Conservation (phyloP, 1,140 invertebrate species). For the Listronotus oregonensis region DNA sequence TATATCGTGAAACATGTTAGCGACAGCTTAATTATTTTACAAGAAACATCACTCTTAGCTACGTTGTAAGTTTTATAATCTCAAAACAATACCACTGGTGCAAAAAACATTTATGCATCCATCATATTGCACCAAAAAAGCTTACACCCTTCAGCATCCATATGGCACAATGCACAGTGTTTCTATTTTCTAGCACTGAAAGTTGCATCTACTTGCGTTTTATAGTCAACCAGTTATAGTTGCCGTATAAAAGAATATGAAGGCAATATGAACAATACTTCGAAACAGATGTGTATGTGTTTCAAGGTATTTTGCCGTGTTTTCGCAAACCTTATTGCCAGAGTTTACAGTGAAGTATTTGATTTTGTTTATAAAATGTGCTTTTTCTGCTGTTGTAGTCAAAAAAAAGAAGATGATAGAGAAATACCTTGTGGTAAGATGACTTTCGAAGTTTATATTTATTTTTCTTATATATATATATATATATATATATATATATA, state of each 20-base stretch:
- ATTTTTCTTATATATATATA: background rate
- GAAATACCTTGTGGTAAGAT: background rate
- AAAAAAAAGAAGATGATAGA: background rate
- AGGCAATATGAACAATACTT: slow-evolving; percentile 2
- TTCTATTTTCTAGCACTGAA: too few relatives aligned
- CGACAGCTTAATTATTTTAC: too few relatives aligned
- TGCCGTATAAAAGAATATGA: too few relatives aligned
- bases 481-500: too few relatives aligned
- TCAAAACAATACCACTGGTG: background rate
- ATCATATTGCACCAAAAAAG: background rate
- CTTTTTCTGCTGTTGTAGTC: slow-evolving; percentile 6
- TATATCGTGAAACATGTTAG: too few relatives aligned
- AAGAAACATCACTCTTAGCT: too few relatives aligned
- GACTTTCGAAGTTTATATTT: too few relatives aligned
- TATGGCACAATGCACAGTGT: background rate
- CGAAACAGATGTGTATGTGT: slow-evolving; percentile 12
- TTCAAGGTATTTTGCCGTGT: slow-evolving; percentile 13
- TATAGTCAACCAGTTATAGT: too few relatives aligned
- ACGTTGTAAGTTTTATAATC: too few relatives aligned
- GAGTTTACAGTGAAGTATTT: background rate
- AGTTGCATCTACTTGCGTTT: background rate
- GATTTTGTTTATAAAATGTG: slow-evolving; percentile 7
- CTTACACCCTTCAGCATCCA: background rate
- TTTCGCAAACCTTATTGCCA: background rate
- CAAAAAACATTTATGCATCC: too few relatives aligned